phyloP scores from a whole-genome alignment of 2,797 vertebrate species.

The Emys orbicularis region DNA sequence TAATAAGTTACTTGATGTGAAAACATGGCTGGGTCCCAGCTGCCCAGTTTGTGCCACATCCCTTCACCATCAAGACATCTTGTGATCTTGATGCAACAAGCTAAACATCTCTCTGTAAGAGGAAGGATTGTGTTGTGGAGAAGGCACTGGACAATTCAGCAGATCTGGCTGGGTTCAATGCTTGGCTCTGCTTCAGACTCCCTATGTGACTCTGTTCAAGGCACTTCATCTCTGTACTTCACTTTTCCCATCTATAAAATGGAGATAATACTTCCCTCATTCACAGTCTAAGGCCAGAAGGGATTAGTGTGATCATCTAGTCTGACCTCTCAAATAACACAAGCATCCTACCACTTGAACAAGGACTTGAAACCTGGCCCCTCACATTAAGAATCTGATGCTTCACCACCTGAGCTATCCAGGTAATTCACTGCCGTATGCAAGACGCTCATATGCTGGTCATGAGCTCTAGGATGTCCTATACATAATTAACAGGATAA shows the following conservation, averaged over 20 bases:
- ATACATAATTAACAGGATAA: neutral
- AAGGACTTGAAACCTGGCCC: neutral
- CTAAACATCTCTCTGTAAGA: neutral
- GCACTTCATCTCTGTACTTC: neutral
- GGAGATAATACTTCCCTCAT: neutral
- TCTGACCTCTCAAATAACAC: neutral
- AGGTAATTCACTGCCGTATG: neutral
- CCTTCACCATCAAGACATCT: neutral
- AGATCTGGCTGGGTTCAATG: neutral
- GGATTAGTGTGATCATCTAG: neutral
- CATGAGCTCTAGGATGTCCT: neutral
- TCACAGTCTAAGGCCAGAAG: neutral
- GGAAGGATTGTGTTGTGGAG: neutral
- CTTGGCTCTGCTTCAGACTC: neutral
- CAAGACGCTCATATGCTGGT: neutral
- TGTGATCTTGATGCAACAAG: neutral
- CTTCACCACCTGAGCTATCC: neutral
- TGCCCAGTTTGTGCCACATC: neutral
- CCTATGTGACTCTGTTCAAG: neutral
- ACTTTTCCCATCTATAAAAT: neutral
- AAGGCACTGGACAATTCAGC: neutral
- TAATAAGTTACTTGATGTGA: neutral
- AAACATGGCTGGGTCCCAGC: neutral
- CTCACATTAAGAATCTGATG: neutral
- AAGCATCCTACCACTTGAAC: neutral